Evolutionary conservation across 2,888 invertebrate species (phyloP).

Genomic region (Sisyra nigra): DNA sequence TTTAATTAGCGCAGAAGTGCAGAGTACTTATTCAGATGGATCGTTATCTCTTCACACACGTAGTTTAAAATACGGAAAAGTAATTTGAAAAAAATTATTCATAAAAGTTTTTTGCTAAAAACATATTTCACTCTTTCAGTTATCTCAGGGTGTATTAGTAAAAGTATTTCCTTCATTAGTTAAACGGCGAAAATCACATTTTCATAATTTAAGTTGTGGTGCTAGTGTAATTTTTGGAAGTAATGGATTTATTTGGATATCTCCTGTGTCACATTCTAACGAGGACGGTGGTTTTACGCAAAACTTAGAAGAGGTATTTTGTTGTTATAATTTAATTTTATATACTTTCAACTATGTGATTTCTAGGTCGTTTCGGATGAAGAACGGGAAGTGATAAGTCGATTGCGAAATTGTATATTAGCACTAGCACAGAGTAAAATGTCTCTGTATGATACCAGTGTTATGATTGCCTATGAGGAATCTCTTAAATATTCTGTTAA

Average conservation of each 20-base stretch:
- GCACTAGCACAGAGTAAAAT: constrained; percentile 76
- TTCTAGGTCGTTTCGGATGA: constrained; percentile 47
- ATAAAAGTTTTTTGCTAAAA: too few relatives aligned
- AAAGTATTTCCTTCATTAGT: constrained; percentile 86
- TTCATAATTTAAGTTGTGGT: constrained; percentile 84
- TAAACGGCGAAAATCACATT: constrained; percentile 87
- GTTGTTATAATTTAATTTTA: not conserved
- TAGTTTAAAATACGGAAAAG: constrained; percentile 93
- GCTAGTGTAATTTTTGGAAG: constrained; percentile 88
- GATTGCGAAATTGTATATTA: constrained; percentile 78
- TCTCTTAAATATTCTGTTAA: constrained; percentile 66
- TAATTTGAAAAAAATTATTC: constrained; percentile 28
- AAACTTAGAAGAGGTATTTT: constrained; percentile 43
- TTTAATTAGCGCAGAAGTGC: constrained; percentile 94
- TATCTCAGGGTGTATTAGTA: constrained; percentile 76
- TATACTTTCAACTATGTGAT: constrained; percentile 10
- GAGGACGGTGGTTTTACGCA: constrained; percentile 62
- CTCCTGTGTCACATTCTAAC: constrained; percentile 46
- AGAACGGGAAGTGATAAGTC: constrained; percentile 73
- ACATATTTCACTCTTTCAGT: constrained; percentile 33
- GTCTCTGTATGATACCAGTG: constrained; percentile 83
- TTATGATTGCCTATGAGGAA: constrained; percentile 79
- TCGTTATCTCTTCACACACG: constrained; percentile 86
- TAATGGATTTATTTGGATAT: constrained; percentile 93
- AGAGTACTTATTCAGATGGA: constrained; percentile 82